phyloP scores from a whole-genome alignment of 2,113 vertebrate genomes.

The Ctenomys sociabilis region DNA sequence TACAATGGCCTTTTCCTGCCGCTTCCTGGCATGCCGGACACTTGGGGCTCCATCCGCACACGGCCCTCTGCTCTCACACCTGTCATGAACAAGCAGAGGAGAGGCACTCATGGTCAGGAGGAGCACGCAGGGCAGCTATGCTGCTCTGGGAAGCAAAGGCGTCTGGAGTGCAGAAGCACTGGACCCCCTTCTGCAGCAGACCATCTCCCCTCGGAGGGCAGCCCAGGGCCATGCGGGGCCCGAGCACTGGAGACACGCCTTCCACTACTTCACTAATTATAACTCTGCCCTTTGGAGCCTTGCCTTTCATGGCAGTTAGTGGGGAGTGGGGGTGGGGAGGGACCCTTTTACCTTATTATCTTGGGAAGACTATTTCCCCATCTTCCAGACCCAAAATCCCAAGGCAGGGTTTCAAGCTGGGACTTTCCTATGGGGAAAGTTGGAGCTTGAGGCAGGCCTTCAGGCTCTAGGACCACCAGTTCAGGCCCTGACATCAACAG shows the following conservation, averaged over 20 bases:
- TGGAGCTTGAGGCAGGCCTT: not conserved
- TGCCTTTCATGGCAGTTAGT: not conserved
- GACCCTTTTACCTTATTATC: not conserved
- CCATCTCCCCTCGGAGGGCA: not conserved
- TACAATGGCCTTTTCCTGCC: slow-evolving; percentile 92
- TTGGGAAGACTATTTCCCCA: not conserved
- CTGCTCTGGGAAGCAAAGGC: not conserved
- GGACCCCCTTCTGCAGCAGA: not conserved
- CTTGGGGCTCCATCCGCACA: slow-evolving; percentile 83
- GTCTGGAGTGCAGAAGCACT: not conserved
- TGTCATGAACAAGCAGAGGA: slow-evolving; percentile 82
- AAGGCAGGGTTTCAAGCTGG: not conserved
- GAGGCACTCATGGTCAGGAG: slow-evolving; percentile 68
- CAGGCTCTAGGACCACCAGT: not conserved
- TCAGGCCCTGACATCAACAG: no score
- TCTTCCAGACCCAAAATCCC: slow-evolving; percentile 10
- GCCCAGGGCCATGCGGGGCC: not conserved
- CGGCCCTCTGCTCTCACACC: slow-evolving; percentile 88
- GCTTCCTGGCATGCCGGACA: slow-evolving; percentile 88
- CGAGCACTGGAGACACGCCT: rapidly evolving
- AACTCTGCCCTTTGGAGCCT: not conserved
- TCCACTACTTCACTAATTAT: not conserved
- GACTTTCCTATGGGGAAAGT: not conserved
- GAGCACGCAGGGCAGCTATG: rapidly evolving
- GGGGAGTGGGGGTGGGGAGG: not conserved